These are phyloP conservation scores for Ganaspis brasiliensis DNA, from an alignment of 2,888 invertebrate species.

Conservation along the genomic window DNA sequence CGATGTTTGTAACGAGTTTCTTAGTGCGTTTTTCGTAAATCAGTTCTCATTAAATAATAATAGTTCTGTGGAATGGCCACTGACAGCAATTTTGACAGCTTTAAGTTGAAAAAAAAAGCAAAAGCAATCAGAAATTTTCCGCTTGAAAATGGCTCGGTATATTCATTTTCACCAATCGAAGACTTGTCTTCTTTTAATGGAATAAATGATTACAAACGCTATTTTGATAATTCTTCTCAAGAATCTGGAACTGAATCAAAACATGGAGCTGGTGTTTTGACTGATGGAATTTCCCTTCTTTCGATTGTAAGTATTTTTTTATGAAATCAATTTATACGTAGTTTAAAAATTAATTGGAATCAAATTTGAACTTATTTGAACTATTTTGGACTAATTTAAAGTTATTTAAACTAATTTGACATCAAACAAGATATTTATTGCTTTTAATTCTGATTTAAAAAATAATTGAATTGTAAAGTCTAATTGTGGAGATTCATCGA, in stretches of 20 bases:
- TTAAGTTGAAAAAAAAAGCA: slow-evolving; percentile 4
- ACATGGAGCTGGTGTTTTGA: not conserved
- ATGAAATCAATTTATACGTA: no score
- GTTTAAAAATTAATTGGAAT: no score
- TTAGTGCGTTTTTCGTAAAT: not conserved
- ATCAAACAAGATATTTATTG: not conserved
- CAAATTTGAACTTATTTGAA: no score
- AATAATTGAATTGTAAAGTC: slow-evolving; percentile 10
- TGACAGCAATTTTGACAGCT: slow-evolving; percentile 30
- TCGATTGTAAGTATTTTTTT: not conserved
- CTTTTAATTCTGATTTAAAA: not conserved
- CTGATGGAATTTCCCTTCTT: slow-evolving; percentile 1
- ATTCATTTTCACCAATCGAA: not conserved
- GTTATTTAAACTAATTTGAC: not conserved
- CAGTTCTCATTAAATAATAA: not conserved
- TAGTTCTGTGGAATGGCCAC: slow-evolving; percentile 14
- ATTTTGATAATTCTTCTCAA: not conserved
- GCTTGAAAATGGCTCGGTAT: not conserved
- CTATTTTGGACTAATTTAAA: no score
- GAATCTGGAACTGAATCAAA: slow-evolving; percentile 59
- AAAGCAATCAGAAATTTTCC: not conserved
- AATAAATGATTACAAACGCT: not conserved
- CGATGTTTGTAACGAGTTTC: not conserved
- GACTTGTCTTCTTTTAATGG: not conserved
- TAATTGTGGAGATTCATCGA: slow-evolving; percentile 17